A percentile compares a stretch with the other conserved stretches of the same genome.
Evolutionary conservation across 1,140 invertebrate genomes (phyloP).

Genomic region (Drosophila mayri): DNA sequence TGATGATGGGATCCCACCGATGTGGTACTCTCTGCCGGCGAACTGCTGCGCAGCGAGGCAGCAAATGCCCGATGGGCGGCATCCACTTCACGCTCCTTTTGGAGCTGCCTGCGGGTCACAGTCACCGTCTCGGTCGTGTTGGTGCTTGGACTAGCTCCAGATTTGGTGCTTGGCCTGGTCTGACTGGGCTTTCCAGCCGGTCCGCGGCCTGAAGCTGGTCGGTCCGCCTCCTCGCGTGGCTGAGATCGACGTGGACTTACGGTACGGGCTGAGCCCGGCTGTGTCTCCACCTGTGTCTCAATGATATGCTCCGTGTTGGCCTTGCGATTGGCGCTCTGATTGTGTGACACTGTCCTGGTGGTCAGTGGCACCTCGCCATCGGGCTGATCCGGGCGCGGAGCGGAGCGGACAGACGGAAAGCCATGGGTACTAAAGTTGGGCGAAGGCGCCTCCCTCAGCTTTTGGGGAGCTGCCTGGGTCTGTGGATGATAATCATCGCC

Average conservation of each 20-base stretch:
- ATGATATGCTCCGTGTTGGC: constrained; percentile 70
- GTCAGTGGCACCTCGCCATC: constrained; percentile 55
- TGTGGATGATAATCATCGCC: constrained; percentile 25
- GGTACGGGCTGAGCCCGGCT: constrained; percentile 10
- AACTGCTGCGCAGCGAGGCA: constrained; percentile 88
- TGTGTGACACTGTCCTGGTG: constrained; percentile 45
- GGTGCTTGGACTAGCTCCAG: constrained; percentile 32
- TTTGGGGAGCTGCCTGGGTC: constrained; percentile 1
- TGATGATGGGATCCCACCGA: constrained; percentile 50
- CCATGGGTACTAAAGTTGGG: constrained; percentile 65
- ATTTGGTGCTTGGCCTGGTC: constrained; percentile 6
- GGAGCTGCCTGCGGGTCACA: constrained; percentile 74
- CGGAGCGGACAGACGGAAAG: constrained; percentile 59
- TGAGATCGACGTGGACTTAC: constrained; percentile 55
- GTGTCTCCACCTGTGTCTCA: constrained; percentile 69
- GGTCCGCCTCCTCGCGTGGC: constrained; percentile 37
- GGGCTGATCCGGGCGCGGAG: constrained; percentile 46
- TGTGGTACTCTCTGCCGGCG: constrained; percentile 73
- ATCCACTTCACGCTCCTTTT: constrained; percentile 86
- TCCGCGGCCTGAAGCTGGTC: constrained; percentile 34
- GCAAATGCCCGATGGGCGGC: constrained; percentile 90
- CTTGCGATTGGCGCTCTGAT: constrained; percentile 56
- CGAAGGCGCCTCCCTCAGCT: constrained; percentile 54
- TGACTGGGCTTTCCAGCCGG: constrained; percentile 52
- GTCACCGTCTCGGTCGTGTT: constrained; percentile 38